These are phyloP conservation scores for Sebastes vulpes DNA, from an alignment of 2,797 vertebrate genomes.

Conservation along the genomic window DNA sequence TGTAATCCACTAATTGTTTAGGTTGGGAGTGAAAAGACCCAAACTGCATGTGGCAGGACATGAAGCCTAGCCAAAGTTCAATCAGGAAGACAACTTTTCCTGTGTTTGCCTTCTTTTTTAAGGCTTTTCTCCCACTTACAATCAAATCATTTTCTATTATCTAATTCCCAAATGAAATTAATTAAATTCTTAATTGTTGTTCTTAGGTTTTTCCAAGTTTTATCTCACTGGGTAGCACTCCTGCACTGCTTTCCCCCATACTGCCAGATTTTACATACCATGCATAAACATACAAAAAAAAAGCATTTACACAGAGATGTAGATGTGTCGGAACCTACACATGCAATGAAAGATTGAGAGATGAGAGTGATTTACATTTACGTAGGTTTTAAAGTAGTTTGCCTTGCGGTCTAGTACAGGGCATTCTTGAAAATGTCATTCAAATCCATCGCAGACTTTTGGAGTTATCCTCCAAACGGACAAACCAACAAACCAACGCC, in stretches of 20 bases:
- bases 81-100: neutral
- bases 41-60: neutral
- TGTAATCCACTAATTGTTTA: constrained; percentile 58
- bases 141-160: neutral
- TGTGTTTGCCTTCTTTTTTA: neutral
- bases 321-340: neutral
- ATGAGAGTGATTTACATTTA: neutral
- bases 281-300: neutral
- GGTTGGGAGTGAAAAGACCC: constrained; percentile 12
- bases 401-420: neutral
- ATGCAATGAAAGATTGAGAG: neutral
- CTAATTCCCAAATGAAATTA: neutral
- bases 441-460: too few species aligned
- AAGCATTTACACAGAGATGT: neutral
- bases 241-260: neutral
- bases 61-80: neutral
- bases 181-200: neutral
- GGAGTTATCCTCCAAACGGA: too few species aligned
- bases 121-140: neutral
- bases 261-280: neutral
- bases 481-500: too few species aligned
- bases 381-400: neutral
- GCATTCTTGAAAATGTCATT: neutral
- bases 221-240: neutral
- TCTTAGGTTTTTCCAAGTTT: neutral